Conservation (phyloP, 2,113 vertebrate species). For the Hydrolagus affinis region DNA sequence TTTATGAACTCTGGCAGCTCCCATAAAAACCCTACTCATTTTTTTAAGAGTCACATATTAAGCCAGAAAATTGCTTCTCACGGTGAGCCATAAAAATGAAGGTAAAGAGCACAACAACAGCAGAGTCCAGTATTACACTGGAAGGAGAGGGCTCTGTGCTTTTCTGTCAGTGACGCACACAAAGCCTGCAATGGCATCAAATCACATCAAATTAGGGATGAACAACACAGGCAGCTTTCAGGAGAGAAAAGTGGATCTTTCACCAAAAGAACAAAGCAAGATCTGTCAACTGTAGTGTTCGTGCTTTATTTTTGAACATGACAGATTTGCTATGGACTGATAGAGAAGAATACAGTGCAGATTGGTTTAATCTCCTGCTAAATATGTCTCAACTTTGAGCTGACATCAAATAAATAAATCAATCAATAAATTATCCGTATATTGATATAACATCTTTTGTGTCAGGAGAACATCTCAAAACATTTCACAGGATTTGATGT, state of each 20-base stretch:
- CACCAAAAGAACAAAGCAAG: background rate
- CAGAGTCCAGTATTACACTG: background rate
- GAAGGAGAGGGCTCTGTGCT: background rate
- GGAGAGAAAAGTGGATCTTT: background rate
- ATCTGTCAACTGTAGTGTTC: background rate
- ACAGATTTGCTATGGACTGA: background rate
- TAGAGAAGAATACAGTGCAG: background rate
- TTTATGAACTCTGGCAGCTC: conserved; percentile 80
- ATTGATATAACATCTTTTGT: no score
- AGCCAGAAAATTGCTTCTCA: conserved; percentile 76
- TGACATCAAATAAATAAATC: no score
- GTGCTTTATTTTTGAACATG: background rate
- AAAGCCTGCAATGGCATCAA: background rate
- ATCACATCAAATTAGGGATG: background rate
- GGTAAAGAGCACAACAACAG: conserved; percentile 50
- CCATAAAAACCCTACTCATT: conserved; percentile 75
- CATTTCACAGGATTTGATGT: no score
- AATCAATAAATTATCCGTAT: no score
- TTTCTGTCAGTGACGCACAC: background rate
- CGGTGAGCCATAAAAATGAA: conserved; percentile 79
- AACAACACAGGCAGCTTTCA: no score
- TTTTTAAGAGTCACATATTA: conserved; percentile 79
- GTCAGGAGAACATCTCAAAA: no score
- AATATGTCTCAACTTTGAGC: background rate
- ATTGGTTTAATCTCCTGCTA: background rate